Percentiles rank a stretch among this genome's conserved stretches.
These are phyloP conservation scores for Anseranas semipalmata DNA, from an alignment of 2,113 vertebrate species.

Conservation along the genomic window DNA sequence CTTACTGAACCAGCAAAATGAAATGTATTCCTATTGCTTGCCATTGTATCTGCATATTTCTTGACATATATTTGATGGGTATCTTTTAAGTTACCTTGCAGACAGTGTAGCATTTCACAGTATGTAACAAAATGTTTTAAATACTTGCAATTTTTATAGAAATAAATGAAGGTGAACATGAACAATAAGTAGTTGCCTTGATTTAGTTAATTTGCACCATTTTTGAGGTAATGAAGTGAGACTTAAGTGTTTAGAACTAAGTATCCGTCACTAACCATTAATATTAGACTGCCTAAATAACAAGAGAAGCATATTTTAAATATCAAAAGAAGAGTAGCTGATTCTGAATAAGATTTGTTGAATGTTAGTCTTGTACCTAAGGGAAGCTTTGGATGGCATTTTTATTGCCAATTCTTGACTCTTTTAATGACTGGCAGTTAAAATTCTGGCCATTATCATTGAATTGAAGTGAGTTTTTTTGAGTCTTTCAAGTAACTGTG, in stretches of 20 bases:
- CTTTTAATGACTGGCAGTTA: neutral
- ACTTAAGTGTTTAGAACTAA: neutral
- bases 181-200: neutral
- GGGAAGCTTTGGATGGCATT: neutral
- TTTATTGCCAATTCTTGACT: neutral
- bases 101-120: neutral
- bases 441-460: neutral
- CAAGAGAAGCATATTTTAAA: neutral
- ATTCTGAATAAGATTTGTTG: neutral
- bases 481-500: neutral
- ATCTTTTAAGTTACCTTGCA: neutral
- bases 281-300: neutral
- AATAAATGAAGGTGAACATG: neutral
- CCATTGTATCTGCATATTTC: accelerated
- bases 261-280: neutral
- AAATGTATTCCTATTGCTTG: neutral
- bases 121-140: neutral
- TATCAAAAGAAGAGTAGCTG: neutral
- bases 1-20: neutral
- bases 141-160: neutral
- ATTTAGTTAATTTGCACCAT: neutral
- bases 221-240: neutral
- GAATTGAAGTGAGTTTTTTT: neutral
- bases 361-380: neutral
- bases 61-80: neutral